Evolutionary conservation across 2,113 vertebrate genomes (phyloP).

Genomic region (Gymnocephalus cernua): DNA sequence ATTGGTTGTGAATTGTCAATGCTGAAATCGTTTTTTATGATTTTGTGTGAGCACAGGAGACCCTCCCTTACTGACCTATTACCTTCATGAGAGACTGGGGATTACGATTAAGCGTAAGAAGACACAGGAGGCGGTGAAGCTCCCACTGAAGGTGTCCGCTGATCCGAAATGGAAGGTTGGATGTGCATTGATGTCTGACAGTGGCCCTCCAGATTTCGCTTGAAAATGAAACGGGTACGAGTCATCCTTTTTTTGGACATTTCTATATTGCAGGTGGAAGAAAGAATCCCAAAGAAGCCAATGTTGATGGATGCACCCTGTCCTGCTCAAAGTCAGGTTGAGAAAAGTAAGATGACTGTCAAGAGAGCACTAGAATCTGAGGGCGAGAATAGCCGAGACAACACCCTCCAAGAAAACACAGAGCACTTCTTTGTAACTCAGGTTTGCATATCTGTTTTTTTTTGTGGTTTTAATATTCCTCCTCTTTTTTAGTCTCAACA

Average conservation of each 20-base stretch:
- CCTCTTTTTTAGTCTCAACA: not conserved
- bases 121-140: slow-evolving; percentile 53
- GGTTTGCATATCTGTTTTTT: slow-evolving; percentile 72
- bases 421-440: slow-evolving; percentile 88
- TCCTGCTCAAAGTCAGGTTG: slow-evolving; percentile 30
- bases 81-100: slow-evolving; percentile 86
- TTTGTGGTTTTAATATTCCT: not conserved
- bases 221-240: not conserved
- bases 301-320: slow-evolving; percentile 37
- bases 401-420: slow-evolving; percentile 38
- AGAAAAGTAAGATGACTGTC: slow-evolving; percentile 11
- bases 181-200: not conserved
- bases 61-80: slow-evolving; percentile 83
- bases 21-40: not conserved
- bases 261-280: slow-evolving; percentile 74
- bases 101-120: slow-evolving; percentile 82
- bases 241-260: not conserved
- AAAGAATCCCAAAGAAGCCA: slow-evolving; percentile 71
- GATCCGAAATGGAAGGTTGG: slow-evolving; percentile 84
- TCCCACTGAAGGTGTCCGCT: slow-evolving; percentile 68
- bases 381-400: not conserved
- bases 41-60: slow-evolving; percentile 78
- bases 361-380: not conserved
- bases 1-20: too few relatives aligned
- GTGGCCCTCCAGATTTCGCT: not conserved